Base-by-base conservation (phyloP, 2,113 vertebrate species). In the Rhadina sibilatrix region DNA sequence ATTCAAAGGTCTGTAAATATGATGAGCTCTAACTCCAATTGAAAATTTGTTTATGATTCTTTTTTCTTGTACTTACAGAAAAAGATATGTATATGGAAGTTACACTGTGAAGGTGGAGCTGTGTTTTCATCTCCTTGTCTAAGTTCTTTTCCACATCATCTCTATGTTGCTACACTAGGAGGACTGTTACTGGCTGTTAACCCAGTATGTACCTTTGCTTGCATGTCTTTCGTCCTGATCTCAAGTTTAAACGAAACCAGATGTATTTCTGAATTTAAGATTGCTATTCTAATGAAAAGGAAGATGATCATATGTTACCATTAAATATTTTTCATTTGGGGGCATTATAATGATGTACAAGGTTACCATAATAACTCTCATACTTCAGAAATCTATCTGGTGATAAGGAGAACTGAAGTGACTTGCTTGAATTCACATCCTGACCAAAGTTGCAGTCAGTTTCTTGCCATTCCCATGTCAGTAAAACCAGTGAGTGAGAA, bases 91-190 rank as follows among this genome's bases (percentile, higher is more conserved):
- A 38, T 98, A 30, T 99, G 99, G 99, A 99, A 98, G 96, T 94
- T 96, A 68, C 95, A 98, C 42, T 99, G 99, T 5, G 98, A 97
- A 50, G 98, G 98, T 18, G 99, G 99, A 82, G 98, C 98, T 10
- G 98, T 99, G 76, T 99, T 99, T 97, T 99, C 99, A 30, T 99
- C 99, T 31, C 99, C 99, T 10, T 98, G 97, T 95, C 83, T 99
- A 31, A 98, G 97, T 82, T 63, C 92, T 5, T 90, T 79, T 12
- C 98, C 97, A 24, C 96, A 98, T 87, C 98, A 96, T 49, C 96
- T 99, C 54, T 99, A 99, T 46, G 97, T 97, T 80, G 98, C 99
- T 25, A 99, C 99, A 0, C 97, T 99, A 22, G 97, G 98, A 92
- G 99, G 99, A 75, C 93, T 96, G 1, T 88, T 99, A 13, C 49